Evolutionary conservation across 2,888 invertebrate species (phyloP).

Genomic region (Leucophenga montana): DNA sequence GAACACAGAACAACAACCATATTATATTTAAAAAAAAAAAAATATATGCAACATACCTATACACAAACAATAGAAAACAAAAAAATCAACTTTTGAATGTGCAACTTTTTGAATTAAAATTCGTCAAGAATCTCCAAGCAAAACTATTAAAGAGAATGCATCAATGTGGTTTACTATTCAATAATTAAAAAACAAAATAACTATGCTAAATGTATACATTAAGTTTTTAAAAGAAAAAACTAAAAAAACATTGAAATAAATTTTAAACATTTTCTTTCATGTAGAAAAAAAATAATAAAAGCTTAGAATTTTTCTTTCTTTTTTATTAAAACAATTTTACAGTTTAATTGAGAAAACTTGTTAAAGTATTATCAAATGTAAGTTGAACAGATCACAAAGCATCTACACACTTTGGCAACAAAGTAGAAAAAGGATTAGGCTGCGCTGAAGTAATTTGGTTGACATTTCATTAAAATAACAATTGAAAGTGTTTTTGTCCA

Average conservation of each 20-base stretch:
- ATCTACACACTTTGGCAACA: too few relatives aligned
- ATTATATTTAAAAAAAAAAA: conserved; percentile 21
- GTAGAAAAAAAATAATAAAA: conserved; percentile 42
- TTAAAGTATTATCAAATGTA: too few relatives aligned
- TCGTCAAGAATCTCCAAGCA: conserved; percentile 23
- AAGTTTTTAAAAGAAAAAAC: conserved; percentile 40
- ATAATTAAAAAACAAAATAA: conserved; percentile 40
- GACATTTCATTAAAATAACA: too few relatives aligned
- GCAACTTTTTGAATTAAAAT: conserved; percentile 59
- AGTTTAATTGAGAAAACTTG: too few relatives aligned
- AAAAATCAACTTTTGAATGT: conserved; percentile 61
- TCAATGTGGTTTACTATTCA: conserved; percentile 41
- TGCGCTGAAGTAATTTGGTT: too few relatives aligned
- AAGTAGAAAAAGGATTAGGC: too few relatives aligned
- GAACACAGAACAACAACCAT: not conserved
- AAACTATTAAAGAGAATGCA: conserved; percentile 37
- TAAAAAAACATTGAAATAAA: conserved; percentile 39
- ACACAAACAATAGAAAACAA: conserved; percentile 39
- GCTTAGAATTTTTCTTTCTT: not conserved
- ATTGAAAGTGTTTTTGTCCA: too few relatives aligned
- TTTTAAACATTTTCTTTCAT: conserved; percentile 45
- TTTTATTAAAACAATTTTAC: not conserved
- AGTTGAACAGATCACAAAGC: too few relatives aligned
- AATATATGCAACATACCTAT: conserved; percentile 33
- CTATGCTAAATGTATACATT: conserved; percentile 36